These are phyloP conservation scores for Drosophila helvetica DNA, from an alignment of 2,888 invertebrate genomes.

Conservation along the genomic window DNA sequence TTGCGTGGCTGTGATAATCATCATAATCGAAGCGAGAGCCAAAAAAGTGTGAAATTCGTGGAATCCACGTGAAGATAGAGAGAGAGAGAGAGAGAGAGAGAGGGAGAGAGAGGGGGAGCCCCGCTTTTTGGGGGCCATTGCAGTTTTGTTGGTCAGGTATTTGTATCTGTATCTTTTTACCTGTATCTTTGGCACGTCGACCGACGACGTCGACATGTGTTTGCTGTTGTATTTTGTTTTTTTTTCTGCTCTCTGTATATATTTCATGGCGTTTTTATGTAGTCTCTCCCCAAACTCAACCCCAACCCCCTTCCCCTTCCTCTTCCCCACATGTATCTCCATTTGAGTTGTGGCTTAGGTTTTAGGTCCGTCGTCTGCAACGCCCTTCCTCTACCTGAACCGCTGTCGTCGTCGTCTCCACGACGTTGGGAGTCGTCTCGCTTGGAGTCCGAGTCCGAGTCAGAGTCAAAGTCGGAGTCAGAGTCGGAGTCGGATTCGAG, in stretches of 20 bases:
- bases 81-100: slow-evolving; percentile 6
- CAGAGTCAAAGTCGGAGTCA: slow-evolving; percentile 12
- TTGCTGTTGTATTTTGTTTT: no score
- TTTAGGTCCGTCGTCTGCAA: slow-evolving; percentile 59
- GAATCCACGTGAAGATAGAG: slow-evolving; percentile 63
- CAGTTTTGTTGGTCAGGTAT: slow-evolving; percentile 63
- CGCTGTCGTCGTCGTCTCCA: background rate
- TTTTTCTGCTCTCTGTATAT: no score
- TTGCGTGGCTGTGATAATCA: slow-evolving; percentile 16
- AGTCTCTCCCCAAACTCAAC: slow-evolving; percentile 26
- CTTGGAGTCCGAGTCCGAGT: background rate
- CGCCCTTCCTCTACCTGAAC: slow-evolving; percentile 62
- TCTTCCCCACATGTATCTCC: slow-evolving; percentile 8
- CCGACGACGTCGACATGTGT: slow-evolving; percentile 66
- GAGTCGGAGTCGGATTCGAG: background rate
- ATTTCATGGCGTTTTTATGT: slow-evolving; percentile 70
- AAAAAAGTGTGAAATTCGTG: slow-evolving; percentile 76
- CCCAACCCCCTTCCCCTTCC: slow-evolving; percentile 7
- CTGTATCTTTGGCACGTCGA: slow-evolving; percentile 76
- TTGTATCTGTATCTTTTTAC: slow-evolving; percentile 75
- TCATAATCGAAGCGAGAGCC: slow-evolving; percentile 40
- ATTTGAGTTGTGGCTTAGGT: slow-evolving; percentile 61
- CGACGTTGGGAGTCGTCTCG: background rate
- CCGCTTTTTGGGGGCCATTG: slow-evolving; percentile 59
- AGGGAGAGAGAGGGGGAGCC: slow-evolving; percentile 6